These are phyloP conservation scores for Okapia johnstoni DNA, from an alignment of 2,113 vertebrate species.

Conservation along the genomic window DNA sequence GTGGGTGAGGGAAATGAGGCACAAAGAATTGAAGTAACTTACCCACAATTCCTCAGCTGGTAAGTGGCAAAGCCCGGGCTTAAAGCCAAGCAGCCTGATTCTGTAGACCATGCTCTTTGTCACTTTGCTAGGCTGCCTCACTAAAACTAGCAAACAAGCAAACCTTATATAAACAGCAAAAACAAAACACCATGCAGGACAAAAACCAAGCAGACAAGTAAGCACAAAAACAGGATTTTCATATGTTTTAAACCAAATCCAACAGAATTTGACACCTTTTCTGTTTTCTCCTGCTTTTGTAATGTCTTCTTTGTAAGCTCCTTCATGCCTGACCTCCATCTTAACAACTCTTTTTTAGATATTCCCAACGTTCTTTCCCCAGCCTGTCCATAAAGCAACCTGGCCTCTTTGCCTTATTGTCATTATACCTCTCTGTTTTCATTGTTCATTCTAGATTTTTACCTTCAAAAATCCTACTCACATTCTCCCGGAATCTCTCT, in stretches of 20 bases:
- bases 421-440: not conserved
- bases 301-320: not conserved
- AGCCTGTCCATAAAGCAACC: not conserved
- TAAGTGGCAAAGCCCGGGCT: not conserved
- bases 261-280: not conserved
- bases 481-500: not conserved
- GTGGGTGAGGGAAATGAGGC: not conserved
- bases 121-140: not conserved
- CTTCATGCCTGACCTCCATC: not conserved
- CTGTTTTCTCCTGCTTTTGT: not conserved
- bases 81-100: not conserved
- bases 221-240: not conserved
- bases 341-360: not conserved
- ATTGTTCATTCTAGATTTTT: not conserved
- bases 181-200: not conserved
- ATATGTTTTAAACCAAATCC: not conserved
- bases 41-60: not conserved
- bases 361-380: not conserved
- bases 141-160: not conserved
- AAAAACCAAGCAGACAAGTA: not conserved
- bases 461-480: not conserved
- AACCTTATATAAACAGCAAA: not conserved
- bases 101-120: not conserved
- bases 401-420: not conserved
- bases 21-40: constrained; percentile 18